These are phyloP conservation scores for Apoda limacodes DNA, from an alignment of 2,888 invertebrate species.

Conservation along the genomic window DNA sequence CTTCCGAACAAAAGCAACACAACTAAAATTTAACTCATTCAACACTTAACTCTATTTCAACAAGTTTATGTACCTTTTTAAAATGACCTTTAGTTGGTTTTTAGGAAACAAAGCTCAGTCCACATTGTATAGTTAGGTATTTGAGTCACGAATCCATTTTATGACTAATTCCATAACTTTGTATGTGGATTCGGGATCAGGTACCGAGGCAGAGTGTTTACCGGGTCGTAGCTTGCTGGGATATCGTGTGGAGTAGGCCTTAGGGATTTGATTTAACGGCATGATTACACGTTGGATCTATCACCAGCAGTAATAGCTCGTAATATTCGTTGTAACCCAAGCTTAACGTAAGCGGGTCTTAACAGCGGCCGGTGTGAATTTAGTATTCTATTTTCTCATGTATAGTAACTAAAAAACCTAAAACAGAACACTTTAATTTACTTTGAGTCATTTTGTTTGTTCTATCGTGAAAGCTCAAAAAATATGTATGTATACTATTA, in stretches of 20 bases:
- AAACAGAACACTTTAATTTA: no score
- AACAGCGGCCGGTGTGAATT: no score
- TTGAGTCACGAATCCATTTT: slow-evolving; percentile 69
- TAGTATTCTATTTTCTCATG: no score
- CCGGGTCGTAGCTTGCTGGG: slow-evolving; percentile 46
- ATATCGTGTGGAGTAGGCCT: slow-evolving; percentile 36
- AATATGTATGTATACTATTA: no score
- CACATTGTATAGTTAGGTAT: slow-evolving; percentile 60
- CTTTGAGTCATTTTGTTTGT: no score
- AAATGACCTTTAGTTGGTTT: not conserved
- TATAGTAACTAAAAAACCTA: no score
- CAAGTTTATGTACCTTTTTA: slow-evolving; percentile 11
- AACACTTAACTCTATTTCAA: slow-evolving; percentile 5
- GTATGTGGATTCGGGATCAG: slow-evolving; percentile 67
- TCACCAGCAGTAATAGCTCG: no score
- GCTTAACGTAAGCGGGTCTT: no score
- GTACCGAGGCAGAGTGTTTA: slow-evolving; percentile 52
- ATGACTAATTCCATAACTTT: slow-evolving; percentile 71
- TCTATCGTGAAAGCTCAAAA: no score
- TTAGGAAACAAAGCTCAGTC: slow-evolving; percentile 18
- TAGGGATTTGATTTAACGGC: slow-evolving; percentile 50
- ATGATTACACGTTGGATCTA: slow-evolving; percentile 29
- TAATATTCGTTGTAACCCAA: no score
- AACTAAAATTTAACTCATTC: slow-evolving; percentile 12
- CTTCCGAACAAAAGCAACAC: slow-evolving; percentile 12